Evolutionary conservation across 2,797 vertebrate genomes (phyloP), one percentile per base, ranked within the genome.

Genomic region (Enteromius afrohamiltoni): DNA sequence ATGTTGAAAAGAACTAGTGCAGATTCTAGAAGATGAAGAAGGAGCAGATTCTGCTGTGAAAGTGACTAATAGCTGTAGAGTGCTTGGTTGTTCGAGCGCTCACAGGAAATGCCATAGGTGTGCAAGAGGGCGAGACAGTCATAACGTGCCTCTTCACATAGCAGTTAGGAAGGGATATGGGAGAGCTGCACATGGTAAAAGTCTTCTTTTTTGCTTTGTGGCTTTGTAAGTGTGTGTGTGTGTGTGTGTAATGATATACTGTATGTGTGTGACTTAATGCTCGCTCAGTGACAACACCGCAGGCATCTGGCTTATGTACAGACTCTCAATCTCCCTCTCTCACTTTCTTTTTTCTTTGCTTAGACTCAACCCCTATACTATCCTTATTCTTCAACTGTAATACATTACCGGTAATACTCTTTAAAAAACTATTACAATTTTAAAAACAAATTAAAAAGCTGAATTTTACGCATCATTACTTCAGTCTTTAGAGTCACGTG

Each of bases 131-230:
- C 19, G 69, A 60, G 58, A 62, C 23, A 74, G 75, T 71, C 55
- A 78, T 83, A 85, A 85, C 83, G 29, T 67, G 80, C 68, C 51
- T 85, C 42, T 65, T 55, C 67, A 79, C 26, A 79, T 81, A 40
- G 42, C 64, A 82, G 79, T 84, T 74, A 81, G 71, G 78, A 85
- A 67, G 73, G 47, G 65, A 40, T 64, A 45, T 10, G 17, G 51
- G 65, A 70, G 70, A 77, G 74, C 31, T 79, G 75, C 67, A 34
- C 77, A 49, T 75, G 78, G 77, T 74, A 81, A 91, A 88, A 90
- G 93, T 91, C 91, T 90, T 91, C 84, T 73, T 4, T 26, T 92
- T 87, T 92, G 91, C 88, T 90, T 87, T 91, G 90, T 89, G 86
- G 82, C 19, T 58, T 47, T 67, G 55, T 42, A 86, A 19, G 47